phyloP scores from a whole-genome alignment of 2,888 invertebrate species.

The Meghimatium bilineatum region DNA sequence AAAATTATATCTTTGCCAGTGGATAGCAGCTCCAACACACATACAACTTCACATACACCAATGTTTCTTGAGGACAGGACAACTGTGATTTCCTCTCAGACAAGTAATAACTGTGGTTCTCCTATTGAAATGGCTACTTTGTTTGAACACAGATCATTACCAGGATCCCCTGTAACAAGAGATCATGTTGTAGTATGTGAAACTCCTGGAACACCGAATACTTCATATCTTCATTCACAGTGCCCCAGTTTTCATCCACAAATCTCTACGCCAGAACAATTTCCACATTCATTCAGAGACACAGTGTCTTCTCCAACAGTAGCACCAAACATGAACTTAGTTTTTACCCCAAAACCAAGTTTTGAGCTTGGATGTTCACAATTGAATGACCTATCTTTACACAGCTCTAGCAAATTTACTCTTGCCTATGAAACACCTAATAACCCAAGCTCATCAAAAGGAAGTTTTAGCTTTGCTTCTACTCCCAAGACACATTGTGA shows the following conservation, averaged over 20 bases:
- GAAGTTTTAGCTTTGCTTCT: slow-evolving; percentile 1
- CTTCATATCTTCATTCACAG: not conserved
- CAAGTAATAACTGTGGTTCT: not conserved
- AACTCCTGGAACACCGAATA: not conserved
- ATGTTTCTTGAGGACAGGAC: too few relatives aligned
- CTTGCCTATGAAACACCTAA: not conserved
- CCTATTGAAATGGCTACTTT: not conserved
- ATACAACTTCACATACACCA: not conserved
- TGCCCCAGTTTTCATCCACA: not conserved
- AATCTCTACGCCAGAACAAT: not conserved
- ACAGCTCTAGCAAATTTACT: not conserved
- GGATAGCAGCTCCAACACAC: not conserved
- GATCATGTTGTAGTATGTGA: not conserved
- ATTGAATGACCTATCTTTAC: not conserved
- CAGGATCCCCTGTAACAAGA: too few relatives aligned
- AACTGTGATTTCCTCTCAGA: not conserved
- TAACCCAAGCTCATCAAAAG: not conserved
- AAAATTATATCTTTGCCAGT: not conserved
- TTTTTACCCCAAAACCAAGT: not conserved
- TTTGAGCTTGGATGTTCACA: slow-evolving; percentile 7
- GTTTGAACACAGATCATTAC: not conserved
- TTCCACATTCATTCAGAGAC: not conserved
- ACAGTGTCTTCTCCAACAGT: not conserved
- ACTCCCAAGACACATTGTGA: slow-evolving; percentile 17
- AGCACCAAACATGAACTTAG: not conserved